Evolutionary conservation across 37 sponge, comb jelly and placozoan species (phyloP).

Genomic region (Spongia lamella): DNA sequence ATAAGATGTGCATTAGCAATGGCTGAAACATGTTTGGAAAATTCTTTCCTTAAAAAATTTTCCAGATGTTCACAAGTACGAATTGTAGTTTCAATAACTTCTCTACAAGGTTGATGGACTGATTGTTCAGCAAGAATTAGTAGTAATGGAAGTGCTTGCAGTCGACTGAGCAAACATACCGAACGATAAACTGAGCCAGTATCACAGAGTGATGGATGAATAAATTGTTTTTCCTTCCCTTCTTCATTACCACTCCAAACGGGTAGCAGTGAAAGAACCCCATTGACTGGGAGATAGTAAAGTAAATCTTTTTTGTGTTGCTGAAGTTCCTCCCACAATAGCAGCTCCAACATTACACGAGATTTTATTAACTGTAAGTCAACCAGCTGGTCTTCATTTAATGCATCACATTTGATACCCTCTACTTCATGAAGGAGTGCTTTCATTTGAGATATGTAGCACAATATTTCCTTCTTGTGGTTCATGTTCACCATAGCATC

Average conservation of each 20-base stretch:
- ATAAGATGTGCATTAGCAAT: not conserved
- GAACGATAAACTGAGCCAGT: slow-evolving; percentile 14
- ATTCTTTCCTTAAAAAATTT: slow-evolving; percentile 12
- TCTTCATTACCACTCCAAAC: slow-evolving; percentile 29
- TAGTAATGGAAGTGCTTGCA: slow-evolving; percentile 21
- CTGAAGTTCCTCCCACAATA: slow-evolving; percentile 34
- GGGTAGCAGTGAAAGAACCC: slow-evolving; percentile 50
- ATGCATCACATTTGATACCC: slow-evolving; percentile 7
- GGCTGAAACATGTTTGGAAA: slow-evolving; percentile 13
- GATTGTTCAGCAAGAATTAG: slow-evolving; percentile 11
- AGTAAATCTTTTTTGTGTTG: slow-evolving; percentile 31
- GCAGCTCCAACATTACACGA: slow-evolving; percentile 42
- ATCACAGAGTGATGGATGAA: slow-evolving; percentile 39
- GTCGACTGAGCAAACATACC: slow-evolving; percentile 34
- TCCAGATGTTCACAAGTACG: slow-evolving; percentile 28
- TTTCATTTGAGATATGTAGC: not conserved
- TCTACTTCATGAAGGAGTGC: slow-evolving; percentile 27
- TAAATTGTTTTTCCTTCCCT: not conserved
- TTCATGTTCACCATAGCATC: slow-evolving; percentile 17
- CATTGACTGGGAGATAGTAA: slow-evolving; percentile 49
- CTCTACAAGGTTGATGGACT: slow-evolving; percentile 6
- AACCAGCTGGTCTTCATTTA: slow-evolving; percentile 43
- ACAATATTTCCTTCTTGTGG: not conserved
- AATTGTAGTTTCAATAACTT: slow-evolving; percentile 46
- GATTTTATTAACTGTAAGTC: slow-evolving; percentile 44